Evolutionary conservation across 2,888 invertebrate genomes (phyloP), one percentile per base, ranked within the genome.

Genomic region (Drosophila lutescens): DNA sequence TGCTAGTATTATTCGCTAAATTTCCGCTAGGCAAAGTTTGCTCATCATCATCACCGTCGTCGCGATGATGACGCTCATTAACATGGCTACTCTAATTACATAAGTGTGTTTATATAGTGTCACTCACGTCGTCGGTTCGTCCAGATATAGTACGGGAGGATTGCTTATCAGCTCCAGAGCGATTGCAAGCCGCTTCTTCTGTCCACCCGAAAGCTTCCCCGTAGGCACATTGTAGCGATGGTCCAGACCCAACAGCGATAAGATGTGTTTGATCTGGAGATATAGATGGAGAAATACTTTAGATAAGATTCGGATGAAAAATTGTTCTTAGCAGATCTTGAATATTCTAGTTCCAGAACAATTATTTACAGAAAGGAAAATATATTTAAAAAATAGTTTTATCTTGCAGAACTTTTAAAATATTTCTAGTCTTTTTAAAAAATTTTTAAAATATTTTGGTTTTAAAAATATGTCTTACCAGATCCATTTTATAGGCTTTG

Each of bases 131-230:
- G 97, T 97, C 46, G 97, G 97, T 91, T 97, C 97, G 89, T 97
- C 97, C 74, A 97, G 94, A 92, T 97, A 97, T 93, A 97, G 94
- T 62, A 97, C 94, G 17, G 97, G 96, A 10, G 97, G 97, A 91
- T 97, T 97, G 79, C 96, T 97, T 50, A 97, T 94, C 68, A 97
- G 93, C 90, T 97, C 97, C 74, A 97, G 92, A 6, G 97, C 97
- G 49, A 97, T 96, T 1, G 96, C 96, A 51, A 97, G 93, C 51
- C 97, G 93, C 89, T 97, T 95, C 79, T 95, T 94, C 90, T 97
- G 97, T 3, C 97, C 97, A n/a, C 97, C 97, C 0, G 97, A 97
- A 40, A 97, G 93, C 84, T 95, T 95, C 23, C 93, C 93, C 46
- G 96, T 95, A 15, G 95, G 90, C 0, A 96, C 96, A 86, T 95